Conservation (phyloP, 2,113 vertebrate species). For the Tiliqua scincoides region DNA sequence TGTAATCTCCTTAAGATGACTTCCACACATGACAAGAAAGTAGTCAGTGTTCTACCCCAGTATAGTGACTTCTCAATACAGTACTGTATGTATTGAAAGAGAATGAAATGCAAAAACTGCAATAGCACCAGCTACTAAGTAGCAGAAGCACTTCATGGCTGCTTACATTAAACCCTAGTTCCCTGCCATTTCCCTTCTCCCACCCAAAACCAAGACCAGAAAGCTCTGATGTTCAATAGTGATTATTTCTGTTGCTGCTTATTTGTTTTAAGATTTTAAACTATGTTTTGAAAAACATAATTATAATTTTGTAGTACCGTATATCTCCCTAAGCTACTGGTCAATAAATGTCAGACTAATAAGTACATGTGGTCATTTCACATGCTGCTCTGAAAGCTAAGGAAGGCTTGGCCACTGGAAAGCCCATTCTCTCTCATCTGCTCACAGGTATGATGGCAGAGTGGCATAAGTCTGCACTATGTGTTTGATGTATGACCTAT, state of each 20-base stretch:
- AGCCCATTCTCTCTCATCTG: not conserved
- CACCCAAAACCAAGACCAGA: not conserved
- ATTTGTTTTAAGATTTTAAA: not conserved
- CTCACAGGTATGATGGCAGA: not conserved
- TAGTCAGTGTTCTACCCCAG: not conserved
- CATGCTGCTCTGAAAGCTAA: not conserved
- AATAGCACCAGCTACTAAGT: not conserved
- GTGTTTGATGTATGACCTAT: not conserved
- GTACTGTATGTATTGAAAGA: not conserved
- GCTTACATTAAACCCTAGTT: not conserved
- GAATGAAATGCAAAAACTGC: not conserved
- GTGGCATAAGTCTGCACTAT: not conserved
- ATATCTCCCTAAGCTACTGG: not conserved
- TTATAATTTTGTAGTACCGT: not conserved
- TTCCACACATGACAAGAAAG: not conserved
- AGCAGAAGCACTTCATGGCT: not conserved
- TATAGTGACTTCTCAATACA: not conserved
- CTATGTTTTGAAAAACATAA: no score
- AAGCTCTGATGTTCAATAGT: not conserved
- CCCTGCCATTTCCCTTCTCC: no score
- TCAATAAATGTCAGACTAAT: not conserved
- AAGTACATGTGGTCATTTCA: not conserved
- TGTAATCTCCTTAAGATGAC: not conserved
- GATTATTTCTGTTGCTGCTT: not conserved
- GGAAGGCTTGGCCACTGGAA: not conserved